Evolutionary conservation across 1,140 invertebrate genomes (phyloP), one percentile per base, ranked within the genome.

Genomic region (Pseudomyrmex cubaensis): DNA sequence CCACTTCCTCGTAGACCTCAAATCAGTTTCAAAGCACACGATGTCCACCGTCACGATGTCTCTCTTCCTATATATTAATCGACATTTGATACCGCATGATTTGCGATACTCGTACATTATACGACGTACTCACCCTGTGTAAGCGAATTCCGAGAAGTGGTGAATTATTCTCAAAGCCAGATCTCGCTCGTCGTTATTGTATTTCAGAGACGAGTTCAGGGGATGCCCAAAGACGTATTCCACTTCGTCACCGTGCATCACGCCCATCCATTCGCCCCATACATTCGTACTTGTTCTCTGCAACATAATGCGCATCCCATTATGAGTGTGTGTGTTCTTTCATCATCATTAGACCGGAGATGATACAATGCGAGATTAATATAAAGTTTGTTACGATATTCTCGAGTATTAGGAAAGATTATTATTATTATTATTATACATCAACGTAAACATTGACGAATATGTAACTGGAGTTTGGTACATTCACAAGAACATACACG

Each of bases 221-320:
- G 98, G 98, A 93, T 98, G 97, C 17, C 98, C 98, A 91, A 99
- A 99, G 72, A 99, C 97, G 94, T 99, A 99, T 94, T 98, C 98
- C 89, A 99, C 98, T 94, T 99, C 99, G 92, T 99, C 98, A 2
- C 97, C 98, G 90, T 99, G 99, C 96, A 99, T 97, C 59, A 99
- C 98, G 0, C 99, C 99, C 98, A 99, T 99, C 98, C 98, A 99
- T 91, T 98, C 96, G 17, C 98, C 98, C 98, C 98, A 99, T 35
- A 98, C 95, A 91, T 97, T 97, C 12, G 96, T 97, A 90, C 97
- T 97, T 12, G 97, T 98, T 86, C 98, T 96, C 96, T 99, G 96
- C 9, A 97, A 97, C 76, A 87, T 2, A 25, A 46, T 52, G 5
- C 4, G 59, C 10, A 17, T n/a, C n/a, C 44, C 12, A 15, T 59